Evolutionary conservation across 2,797 vertebrate genomes (phyloP).

Genomic region (Uromys caudimaculatus): DNA sequence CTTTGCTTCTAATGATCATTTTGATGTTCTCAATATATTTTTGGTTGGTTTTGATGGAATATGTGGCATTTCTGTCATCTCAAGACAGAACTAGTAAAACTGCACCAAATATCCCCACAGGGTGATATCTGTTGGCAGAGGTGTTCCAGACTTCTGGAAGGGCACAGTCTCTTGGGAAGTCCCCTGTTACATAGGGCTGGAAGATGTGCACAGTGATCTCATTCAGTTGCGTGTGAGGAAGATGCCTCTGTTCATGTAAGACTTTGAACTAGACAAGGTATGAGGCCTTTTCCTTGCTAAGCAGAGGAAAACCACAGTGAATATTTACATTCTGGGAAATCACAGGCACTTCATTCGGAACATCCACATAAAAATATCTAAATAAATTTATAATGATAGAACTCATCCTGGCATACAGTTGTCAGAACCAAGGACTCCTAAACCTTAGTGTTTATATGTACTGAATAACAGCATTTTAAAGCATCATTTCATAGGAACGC

Average conservation of each 20-base stretch:
- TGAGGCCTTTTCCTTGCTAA: not conserved
- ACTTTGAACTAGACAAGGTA: not conserved
- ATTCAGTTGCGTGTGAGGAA: too few species aligned
- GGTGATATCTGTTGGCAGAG: not conserved
- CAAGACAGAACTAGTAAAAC: not conserved
- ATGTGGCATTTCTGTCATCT: not conserved
- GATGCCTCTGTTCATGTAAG: not conserved
- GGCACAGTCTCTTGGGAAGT: not conserved
- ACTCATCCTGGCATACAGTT: not conserved
- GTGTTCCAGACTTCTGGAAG: not conserved
- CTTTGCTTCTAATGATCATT: constrained; percentile 15
- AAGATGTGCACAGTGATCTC: not conserved
- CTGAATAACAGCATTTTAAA: not conserved
- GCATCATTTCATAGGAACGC: not conserved
- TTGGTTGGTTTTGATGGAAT: not conserved
- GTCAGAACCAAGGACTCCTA: not conserved
- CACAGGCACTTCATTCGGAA: not conserved
- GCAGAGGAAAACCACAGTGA: not conserved
- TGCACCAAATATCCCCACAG: not conserved
- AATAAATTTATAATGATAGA: not conserved
- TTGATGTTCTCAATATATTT: not conserved
- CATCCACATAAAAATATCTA: not conserved
- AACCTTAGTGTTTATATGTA: not conserved
- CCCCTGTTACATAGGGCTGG: too few species aligned
- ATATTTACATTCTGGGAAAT: not conserved